Base-by-base conservation (phyloP, 1,140 invertebrate species). In the Drosophila rhopaloa region DNA sequence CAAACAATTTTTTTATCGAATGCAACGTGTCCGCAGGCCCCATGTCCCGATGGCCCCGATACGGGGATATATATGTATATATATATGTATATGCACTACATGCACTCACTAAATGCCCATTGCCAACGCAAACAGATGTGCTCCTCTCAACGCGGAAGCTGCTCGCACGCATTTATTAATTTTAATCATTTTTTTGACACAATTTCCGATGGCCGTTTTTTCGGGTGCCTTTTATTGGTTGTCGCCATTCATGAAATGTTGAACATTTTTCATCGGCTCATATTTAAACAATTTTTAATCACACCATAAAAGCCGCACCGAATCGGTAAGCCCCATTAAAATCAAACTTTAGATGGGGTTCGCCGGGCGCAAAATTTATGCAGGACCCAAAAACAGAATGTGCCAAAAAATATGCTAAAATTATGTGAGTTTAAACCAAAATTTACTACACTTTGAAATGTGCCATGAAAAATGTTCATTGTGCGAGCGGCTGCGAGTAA, bases 201-300 rank as follows among this genome's bases (percentile, higher is more conserved):
- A 74, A 82, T 61, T 65, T 71, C 38, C 51, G 65, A 29, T 53
- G 60, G 55, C 29, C 67, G 14, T 51, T 40, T 50, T 57, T 72
- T 54, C 5, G 16, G 46, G 11, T 11, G 16, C 9, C 35, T 5
- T 48, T 71, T 57, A 57, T 70, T 70, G 67, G 38, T 57, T 58
- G 65, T 47, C 51, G 46, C 53, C 68, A 71, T 72, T 71, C 68
- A 72, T 58, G 54, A 71, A 77, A 55, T 50, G 50, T 51, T 51
- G 14, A 48, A 58, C 68, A 77, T 62, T 78, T 77, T 81, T 75
- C 66, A 66, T 62, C 61, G 47, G 27, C 66, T 73, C 71, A 74
- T 83, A 89, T 88, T 89, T 83, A 86, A 89, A 80, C 80, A 71
- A 80, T 84, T 89, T 88, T 88, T 89, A 88, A 88, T 88, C 84